phyloP scores from a whole-genome alignment of 1,140 invertebrate genomes.

The Contarinia nasturtii region DNA sequence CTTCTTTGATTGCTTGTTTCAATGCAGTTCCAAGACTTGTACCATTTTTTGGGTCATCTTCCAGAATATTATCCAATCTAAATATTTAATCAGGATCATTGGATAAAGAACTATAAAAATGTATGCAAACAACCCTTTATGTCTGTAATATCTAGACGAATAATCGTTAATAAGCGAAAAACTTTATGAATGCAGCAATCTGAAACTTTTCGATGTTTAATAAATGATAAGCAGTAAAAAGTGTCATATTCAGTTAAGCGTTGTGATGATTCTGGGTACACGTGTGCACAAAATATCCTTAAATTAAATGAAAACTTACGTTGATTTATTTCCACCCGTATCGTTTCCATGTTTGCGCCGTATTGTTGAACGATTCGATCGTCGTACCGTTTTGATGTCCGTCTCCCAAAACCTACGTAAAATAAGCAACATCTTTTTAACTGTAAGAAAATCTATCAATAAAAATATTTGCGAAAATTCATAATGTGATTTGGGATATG shows the following conservation, averaged over 20 bases:
- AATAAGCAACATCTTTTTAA: too few relatives aligned
- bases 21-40: constrained; percentile 30
- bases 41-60: not conserved
- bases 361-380: constrained; percentile 32
- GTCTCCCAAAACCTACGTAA: constrained; percentile 45
- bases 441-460: too few relatives aligned
- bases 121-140: too few relatives aligned
- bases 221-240: too few relatives aligned
- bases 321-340: not conserved
- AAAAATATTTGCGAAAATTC: too few relatives aligned
- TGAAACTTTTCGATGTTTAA: too few relatives aligned
- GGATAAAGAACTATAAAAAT: not conserved
- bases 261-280: too few relatives aligned
- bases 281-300: too few relatives aligned
- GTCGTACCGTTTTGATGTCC: constrained; percentile 49
- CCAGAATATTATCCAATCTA: not conserved
- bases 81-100: not conserved
- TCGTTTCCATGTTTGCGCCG: constrained; percentile 9
- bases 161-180: not conserved
- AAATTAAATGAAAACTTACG: too few relatives aligned
- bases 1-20: constrained; percentile 41
- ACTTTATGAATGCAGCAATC: not conserved
- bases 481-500: too few relatives aligned
- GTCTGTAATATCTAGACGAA: not conserved
- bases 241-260: too few relatives aligned